phyloP scores from a whole-genome alignment of 2,113 vertebrate genomes.

The Corythornis vintsioides region DNA sequence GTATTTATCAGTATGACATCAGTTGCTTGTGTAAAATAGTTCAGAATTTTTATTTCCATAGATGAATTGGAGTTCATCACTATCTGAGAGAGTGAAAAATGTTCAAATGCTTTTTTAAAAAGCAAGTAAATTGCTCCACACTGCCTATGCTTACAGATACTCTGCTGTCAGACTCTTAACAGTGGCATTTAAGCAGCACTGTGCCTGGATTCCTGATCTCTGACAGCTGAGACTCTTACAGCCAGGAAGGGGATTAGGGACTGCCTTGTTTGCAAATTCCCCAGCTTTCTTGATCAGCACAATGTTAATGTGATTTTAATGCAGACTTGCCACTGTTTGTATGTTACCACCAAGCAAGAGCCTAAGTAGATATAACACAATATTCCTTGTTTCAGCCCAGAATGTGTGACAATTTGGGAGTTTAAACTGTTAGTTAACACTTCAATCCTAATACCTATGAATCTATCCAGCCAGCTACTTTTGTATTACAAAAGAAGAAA shows the following conservation, averaged over 20 bases:
- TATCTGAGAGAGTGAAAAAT: background rate
- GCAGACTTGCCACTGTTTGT: constrained; percentile 22
- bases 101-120: constrained; percentile 52
- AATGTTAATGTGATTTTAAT: constrained; percentile 44
- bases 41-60: constrained; percentile 25
- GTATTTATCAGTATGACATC: constrained; percentile 19
- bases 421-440: background rate
- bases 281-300: background rate
- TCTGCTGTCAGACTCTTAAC: constrained; percentile 65
- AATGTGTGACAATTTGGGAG: rapidly evolving
- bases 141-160: constrained; percentile 46
- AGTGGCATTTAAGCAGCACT: constrained; percentile 25
- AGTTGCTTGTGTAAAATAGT: background rate
- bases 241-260: constrained; percentile 20
- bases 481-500: background rate
- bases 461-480: background rate
- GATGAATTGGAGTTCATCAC: background rate
- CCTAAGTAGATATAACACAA: background rate
- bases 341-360: no score
- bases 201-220: constrained; percentile 62
- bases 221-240: constrained; percentile 66
- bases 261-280: constrained; percentile 28
- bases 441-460: background rate
- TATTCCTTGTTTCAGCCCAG: background rate
- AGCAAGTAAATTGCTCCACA: constrained; percentile 59